These are phyloP conservation scores for Diploptera punctata DNA, from an alignment of 2,888 invertebrate species.

Conservation along the genomic window DNA sequence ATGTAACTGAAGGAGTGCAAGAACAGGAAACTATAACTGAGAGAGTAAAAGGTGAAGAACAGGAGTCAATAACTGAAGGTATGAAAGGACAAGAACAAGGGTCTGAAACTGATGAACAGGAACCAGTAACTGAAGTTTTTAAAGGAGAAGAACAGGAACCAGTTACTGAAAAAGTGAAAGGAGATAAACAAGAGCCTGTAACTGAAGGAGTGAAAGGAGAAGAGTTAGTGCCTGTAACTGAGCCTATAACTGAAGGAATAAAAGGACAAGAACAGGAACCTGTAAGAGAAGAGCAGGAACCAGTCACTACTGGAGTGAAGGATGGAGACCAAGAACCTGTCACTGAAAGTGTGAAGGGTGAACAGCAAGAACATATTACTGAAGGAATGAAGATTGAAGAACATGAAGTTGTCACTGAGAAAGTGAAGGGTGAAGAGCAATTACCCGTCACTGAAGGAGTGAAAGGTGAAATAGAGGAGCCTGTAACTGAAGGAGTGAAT, in stretches of 20 bases:
- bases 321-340: constrained; percentile 38
- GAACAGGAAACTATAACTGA: constrained; percentile 20
- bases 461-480: constrained; percentile 17
- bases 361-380: constrained; percentile 33
- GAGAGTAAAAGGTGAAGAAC: constrained; percentile 24
- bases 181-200: constrained; percentile 22
- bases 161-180: constrained; percentile 32
- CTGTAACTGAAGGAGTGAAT: constrained; percentile 35
- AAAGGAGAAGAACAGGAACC: neutral
- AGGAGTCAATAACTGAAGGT: constrained; percentile 1
- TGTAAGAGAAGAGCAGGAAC: constrained; percentile 32
- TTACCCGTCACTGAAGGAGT: neutral
- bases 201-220: constrained; percentile 40
- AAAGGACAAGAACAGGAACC: constrained; percentile 30
- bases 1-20: neutral
- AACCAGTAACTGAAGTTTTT: neutral
- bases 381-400: constrained; percentile 35
- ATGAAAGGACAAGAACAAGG: neutral
- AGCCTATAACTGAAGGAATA: neutral
- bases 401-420: constrained; percentile 26
- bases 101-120: neutral
- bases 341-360: constrained; percentile 35
- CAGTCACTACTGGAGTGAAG: neutral
- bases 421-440: neutral
- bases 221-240: neutral